Conservation (phyloP, 2,113 vertebrate species). For the Trichechus manatus region DNA sequence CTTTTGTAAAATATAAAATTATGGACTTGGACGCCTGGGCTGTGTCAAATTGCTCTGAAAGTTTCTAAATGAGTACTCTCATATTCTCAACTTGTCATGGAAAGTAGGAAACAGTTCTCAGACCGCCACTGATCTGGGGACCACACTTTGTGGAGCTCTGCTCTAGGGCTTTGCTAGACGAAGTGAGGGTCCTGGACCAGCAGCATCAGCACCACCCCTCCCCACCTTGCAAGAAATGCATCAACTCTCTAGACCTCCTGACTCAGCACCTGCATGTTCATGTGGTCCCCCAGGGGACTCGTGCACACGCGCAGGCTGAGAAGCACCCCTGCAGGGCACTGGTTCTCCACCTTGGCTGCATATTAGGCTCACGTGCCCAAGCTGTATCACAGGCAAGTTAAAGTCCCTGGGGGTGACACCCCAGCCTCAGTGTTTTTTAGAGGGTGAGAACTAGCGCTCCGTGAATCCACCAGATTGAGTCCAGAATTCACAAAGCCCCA, state of each 20-base stretch:
- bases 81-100: neutral
- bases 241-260: neutral
- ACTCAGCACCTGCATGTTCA: neutral
- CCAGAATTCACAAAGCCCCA: neutral
- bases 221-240: neutral
- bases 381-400: neutral
- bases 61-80: neutral
- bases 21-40: neutral
- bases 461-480: neutral
- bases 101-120: neutral
- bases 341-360: neutral
- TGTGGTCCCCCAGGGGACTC: neutral
- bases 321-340: neutral
- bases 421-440: neutral
- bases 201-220: neutral
- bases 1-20: conserved; percentile 38
- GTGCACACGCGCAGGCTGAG: neutral
- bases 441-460: neutral
- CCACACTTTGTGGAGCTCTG: neutral
- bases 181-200: neutral
- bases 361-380: neutral
- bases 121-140: neutral
- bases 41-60: neutral
- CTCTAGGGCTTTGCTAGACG: neutral
- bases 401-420: neutral